Conservation (phyloP, 1,140 invertebrate species). For the Lerema accius region DNA sequence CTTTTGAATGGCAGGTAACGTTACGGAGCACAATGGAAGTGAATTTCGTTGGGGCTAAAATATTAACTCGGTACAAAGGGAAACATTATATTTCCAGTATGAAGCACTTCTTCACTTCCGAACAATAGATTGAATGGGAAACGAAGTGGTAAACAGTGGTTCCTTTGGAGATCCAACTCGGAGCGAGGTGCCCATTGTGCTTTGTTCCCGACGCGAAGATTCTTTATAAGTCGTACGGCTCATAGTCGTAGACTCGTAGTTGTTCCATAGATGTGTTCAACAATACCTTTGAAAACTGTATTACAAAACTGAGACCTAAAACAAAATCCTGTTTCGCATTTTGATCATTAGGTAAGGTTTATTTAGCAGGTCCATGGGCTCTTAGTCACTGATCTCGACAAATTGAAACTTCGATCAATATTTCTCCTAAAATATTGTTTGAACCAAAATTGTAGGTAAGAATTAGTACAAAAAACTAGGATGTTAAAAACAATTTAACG, state of each 20-base stretch:
- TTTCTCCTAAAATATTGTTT: too few relatives aligned
- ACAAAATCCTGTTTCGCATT: background rate
- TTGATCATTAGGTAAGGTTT: too few relatives aligned
- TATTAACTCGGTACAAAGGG: constrained; percentile 79
- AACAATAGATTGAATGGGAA: constrained; percentile 78
- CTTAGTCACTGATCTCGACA: too few relatives aligned
- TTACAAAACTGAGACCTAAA: background rate
- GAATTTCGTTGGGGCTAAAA: constrained; percentile 77
- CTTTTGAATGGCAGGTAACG: constrained; percentile 73
- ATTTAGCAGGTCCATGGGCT: too few relatives aligned
- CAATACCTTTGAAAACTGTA: background rate
- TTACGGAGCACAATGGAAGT: constrained; percentile 61
- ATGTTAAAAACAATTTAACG: too few relatives aligned
- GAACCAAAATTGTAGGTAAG: too few relatives aligned
- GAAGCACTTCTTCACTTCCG: constrained; percentile 77
- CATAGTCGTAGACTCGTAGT: background rate
- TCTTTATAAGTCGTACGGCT: background rate
- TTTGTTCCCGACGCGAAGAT: constrained; percentile 14
- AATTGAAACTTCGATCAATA: too few relatives aligned
- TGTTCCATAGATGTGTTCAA: background rate
- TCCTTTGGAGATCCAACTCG: constrained; percentile 55
- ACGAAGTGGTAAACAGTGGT: constrained; percentile 80
- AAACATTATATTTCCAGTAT: constrained; percentile 79
- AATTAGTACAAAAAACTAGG: too few relatives aligned
- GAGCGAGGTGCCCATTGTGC: constrained; percentile 46